Evolutionary conservation across 1,140 invertebrate species (phyloP), one percentile per base, ranked within the genome.

Genomic region (Drosophila pallidifrons): DNA sequence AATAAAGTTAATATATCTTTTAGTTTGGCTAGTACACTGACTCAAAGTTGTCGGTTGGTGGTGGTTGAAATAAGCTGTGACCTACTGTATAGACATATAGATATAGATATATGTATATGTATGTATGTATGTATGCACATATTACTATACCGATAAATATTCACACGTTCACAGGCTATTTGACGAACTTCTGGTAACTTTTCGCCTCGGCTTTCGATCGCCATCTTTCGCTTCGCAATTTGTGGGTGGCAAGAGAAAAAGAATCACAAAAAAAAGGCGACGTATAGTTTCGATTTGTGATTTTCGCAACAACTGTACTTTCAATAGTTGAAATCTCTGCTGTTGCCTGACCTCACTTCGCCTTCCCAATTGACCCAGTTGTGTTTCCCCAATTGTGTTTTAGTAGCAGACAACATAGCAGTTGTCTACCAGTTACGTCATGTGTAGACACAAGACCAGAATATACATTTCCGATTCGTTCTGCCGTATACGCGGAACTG

Each of bases 241-340:
- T 32, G 10, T 8, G 32, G 8, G 11, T 15, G n/a, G n/a, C 15
- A 63, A 35, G 6, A 54, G 13, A 25, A 45, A 43, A 10, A 28
- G 13, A 45, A 28, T 10, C 43, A 6, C n/a, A 49, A 10, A 55
- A 71, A 71, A 32, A 63, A 57, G 68, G 68, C 60, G 30, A 13
- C 16, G 30, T n/a, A 25, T 54, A 11, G 3, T 11, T 35, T 54
- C 28, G 38, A 11, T 25, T 38, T 38, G 35, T 38, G 35, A 10
- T 10, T 38, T 38, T 32, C 7, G 28, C 28, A 71, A 64, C 7
- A 43, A 43, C 68, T 71, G 60, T 71, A 71, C 60, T 71, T 71
- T 38, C 41, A 43, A 15, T 46, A 20, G 32, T 57, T 57, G 13
- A 15, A 49, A 49, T 49, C 41, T 3, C 38, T 8, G 41, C 41